Evolutionary conservation across 2,888 invertebrate genomes (phyloP).

Genomic region (Cephus pulcher): DNA sequence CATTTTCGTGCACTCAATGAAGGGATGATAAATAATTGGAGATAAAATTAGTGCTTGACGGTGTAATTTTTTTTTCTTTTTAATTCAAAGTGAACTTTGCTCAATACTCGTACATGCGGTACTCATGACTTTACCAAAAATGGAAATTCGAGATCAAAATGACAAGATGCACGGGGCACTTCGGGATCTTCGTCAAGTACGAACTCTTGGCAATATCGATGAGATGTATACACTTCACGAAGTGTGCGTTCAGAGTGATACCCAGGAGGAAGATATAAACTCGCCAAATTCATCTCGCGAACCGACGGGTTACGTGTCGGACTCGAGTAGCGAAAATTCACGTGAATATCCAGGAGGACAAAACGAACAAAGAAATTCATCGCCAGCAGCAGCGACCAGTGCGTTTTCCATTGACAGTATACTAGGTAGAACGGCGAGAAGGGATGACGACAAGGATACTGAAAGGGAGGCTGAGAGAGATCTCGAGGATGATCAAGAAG

Average conservation of each 20-base stretch:
- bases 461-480: conserved; percentile 31
- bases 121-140: conserved; percentile 24
- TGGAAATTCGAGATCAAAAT: conserved; percentile 39
- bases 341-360: conserved; percentile 29
- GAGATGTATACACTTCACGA: conserved; percentile 10
- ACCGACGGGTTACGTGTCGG: conserved; percentile 39
- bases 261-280: background rate
- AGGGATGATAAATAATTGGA: background rate
- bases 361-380: conserved; percentile 27
- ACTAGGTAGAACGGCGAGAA: conserved; percentile 37
- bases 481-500: conserved; percentile 24
- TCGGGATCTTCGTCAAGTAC: conserved; percentile 28
- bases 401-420: conserved; percentile 60
- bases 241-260: conserved; percentile 1
- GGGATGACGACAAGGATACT: conserved; percentile 12
- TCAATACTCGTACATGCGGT: background rate
- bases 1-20: background rate
- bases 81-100: background rate
- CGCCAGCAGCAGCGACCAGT: conserved; percentile 41
- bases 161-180: conserved; percentile 29
- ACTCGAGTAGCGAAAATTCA: conserved; percentile 48
- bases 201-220: conserved; percentile 18
- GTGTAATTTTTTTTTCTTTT: background rate
- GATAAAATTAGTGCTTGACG: background rate
- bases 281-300: conserved; percentile 17